Evolutionary conservation across 2,797 vertebrate species (phyloP), one percentile per base, ranked within the genome.

Genomic region (Molossus alvarezi): DNA sequence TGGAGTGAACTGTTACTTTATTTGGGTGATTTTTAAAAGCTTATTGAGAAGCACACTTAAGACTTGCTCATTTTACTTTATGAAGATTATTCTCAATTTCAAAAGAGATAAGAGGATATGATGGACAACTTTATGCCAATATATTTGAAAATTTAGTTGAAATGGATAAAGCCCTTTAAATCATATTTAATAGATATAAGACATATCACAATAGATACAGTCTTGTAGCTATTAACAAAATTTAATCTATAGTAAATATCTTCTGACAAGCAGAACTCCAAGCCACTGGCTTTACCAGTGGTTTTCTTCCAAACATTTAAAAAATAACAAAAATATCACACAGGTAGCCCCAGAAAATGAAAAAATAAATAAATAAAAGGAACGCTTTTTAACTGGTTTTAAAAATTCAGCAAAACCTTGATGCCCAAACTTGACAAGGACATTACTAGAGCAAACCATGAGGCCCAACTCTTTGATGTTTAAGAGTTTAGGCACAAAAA

Each of bases 401-500:
- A 77, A 67, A 57, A 73, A 77, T 73, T 85, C 72, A 77, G 64
- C 76, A 48, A 69, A 60, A 37, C 57, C 9, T 71, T 13, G 20
- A 48, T 37, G 84, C 33, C 76, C 73, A 45, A 45, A 57, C 23
- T 72, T 82, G 65, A 60, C 15, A 27, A 82, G 41, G 57, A n/a
- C 69, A 45, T 55, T 75, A n/a, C 15, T 51, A 86, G 73, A 79
- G 64, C 2, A 41, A 60, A 51, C 51, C 23, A 14, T 76, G 58
- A 41, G 41, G 23, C 23, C 9, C 76, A 8, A 51, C 13, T 94
- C n/a, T 60, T 79, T 89, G 6, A 1, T 60, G 53, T 67, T 53
- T 89, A 83, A 69, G 29, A 25, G 69, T 58, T 83, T 76, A 69
- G 29, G 62, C 51, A 83, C 10, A 89, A 37, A 94, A 60, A 76